Conservation (phyloP, 2,888 invertebrate genomes). For the Caenorhabditis macrosperma region DNA sequence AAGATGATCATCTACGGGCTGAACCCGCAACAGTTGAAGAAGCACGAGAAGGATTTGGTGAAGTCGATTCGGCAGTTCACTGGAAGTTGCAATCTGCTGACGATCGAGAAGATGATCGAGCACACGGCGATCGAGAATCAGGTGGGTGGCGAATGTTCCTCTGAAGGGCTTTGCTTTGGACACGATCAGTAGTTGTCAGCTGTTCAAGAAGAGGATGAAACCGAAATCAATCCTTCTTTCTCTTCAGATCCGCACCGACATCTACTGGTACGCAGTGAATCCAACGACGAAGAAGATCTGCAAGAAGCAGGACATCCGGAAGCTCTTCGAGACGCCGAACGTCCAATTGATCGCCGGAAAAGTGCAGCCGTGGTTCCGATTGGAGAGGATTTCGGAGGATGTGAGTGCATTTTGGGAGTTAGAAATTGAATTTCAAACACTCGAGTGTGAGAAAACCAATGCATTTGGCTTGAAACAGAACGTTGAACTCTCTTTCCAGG, state of each 20-base stretch:
- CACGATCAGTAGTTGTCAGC: too few relatives aligned
- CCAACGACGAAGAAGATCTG: constrained; percentile 77
- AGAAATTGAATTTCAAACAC: background rate
- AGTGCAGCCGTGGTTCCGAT: constrained; percentile 78
- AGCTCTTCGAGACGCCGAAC: constrained; percentile 73
- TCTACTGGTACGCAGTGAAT: constrained; percentile 78
- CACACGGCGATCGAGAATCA: constrained; percentile 63
- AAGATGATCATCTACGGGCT: constrained; percentile 73
- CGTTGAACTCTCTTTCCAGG: constrained; percentile 41
- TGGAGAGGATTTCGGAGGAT: constrained; percentile 69
- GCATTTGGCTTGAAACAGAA: too few relatives aligned
- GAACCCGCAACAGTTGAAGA: constrained; percentile 72
- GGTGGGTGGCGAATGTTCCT: constrained; percentile 28
- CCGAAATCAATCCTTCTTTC: too few relatives aligned
- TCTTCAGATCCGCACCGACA: constrained; percentile 68
- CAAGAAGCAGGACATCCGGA: constrained; percentile 76
- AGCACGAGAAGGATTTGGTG: constrained; percentile 76
- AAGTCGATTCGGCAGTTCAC: constrained; percentile 76
- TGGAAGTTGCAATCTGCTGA: constrained; percentile 74
- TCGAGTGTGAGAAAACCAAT: too few relatives aligned
- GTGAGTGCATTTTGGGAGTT: too few relatives aligned
- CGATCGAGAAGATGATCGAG: constrained; percentile 76
- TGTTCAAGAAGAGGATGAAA: too few relatives aligned
- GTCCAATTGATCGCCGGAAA: constrained; percentile 75
- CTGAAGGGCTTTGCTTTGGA: too few relatives aligned